These are phyloP conservation scores for Colinus virginianus DNA, from an alignment of 2,113 vertebrate species.

Conservation along the genomic window DNA sequence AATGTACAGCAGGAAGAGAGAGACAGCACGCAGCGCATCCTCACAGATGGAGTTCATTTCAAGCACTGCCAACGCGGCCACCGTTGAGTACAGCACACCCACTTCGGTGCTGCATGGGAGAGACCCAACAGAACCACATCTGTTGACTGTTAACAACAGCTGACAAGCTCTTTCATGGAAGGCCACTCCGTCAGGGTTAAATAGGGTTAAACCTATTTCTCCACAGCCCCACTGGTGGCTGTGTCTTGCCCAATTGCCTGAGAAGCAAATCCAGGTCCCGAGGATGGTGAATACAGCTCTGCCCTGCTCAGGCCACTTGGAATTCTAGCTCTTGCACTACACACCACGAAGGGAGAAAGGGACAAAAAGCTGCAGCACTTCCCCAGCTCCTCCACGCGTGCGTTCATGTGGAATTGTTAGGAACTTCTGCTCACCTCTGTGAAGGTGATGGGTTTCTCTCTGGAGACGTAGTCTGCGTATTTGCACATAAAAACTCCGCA, in stretches of 20 bases:
- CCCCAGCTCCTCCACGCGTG: fast-evolving
- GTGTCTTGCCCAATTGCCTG: background rate
- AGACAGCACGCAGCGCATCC: background rate
- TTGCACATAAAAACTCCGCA: conserved; percentile 95
- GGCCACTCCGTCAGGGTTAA: fast-evolving
- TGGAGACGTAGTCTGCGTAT: conserved; percentile 90
- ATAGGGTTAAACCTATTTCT: background rate
- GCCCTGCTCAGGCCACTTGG: background rate
- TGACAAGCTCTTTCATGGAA: background rate
- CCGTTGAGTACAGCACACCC: background rate
- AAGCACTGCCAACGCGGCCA: background rate
- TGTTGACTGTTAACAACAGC: background rate
- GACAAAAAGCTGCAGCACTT: background rate
- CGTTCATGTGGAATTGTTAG: background rate
- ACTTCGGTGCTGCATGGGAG: no score
- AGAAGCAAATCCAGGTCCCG: background rate
- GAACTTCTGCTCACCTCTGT: conserved; percentile 81
- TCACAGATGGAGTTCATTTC: background rate
- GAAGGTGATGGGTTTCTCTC: conserved; percentile 86
- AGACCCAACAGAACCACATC: background rate
- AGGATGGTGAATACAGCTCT: background rate
- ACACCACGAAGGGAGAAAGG: background rate
- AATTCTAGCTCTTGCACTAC: background rate
- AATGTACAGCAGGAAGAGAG: background rate
- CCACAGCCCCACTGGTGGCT: background rate